These are phyloP conservation scores for Trematocara caparti DNA, from an alignment of 2,797 vertebrate genomes.

Conservation along the genomic window DNA sequence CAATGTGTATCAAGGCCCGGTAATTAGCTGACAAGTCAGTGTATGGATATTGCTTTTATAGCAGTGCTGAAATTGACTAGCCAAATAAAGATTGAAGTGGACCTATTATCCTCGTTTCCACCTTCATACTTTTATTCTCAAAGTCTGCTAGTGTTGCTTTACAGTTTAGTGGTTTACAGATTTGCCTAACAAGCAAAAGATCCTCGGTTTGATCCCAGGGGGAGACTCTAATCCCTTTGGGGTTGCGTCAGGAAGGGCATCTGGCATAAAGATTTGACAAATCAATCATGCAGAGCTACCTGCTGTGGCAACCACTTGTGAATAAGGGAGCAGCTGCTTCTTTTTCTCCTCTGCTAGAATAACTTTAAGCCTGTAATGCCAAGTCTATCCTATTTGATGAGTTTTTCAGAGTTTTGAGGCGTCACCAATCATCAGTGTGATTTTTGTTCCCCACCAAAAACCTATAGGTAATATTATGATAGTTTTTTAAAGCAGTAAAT, in stretches of 20 bases:
- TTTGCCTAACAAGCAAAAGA: not conserved
- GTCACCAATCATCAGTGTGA: not conserved
- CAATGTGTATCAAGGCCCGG: not conserved
- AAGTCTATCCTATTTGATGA: not conserved
- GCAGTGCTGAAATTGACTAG: not conserved
- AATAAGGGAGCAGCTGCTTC: not conserved
- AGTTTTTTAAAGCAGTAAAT: not conserved
- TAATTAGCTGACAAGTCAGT: not conserved
- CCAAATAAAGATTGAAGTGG: not conserved
- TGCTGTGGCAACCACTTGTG: not conserved
- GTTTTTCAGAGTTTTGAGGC: not conserved
- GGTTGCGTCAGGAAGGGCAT: not conserved
- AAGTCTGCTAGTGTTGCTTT: not conserved
- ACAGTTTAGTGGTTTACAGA: not conserved
- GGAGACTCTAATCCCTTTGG: not conserved
- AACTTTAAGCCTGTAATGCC: not conserved
- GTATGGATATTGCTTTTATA: not conserved
- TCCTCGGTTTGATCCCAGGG: not conserved
- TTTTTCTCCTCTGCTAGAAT: accelerated
- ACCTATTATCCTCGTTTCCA: not conserved
- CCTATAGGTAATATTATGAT: not conserved
- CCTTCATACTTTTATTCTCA: not conserved
- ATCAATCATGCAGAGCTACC: not conserved
- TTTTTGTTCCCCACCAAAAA: not conserved
- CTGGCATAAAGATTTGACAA: not conserved